Evolutionary conservation across 2,888 invertebrate genomes (phyloP).

Genomic region (Drosophila stalkeri): DNA sequence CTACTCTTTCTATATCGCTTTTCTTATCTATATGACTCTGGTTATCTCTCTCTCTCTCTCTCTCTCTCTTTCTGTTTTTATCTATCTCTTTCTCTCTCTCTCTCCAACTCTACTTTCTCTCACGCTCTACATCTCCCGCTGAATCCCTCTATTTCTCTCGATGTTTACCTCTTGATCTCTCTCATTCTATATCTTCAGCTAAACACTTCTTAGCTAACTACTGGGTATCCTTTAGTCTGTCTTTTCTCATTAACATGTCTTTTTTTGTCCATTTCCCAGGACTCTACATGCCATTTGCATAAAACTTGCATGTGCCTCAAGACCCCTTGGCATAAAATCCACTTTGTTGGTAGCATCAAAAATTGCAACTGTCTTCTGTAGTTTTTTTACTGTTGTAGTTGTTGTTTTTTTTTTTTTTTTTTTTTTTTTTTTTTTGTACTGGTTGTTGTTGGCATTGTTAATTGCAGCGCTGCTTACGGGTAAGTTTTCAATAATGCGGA

Average conservation of each 20-base stretch:
- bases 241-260: neutral
- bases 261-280: constrained; percentile 27
- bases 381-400: constrained; percentile 17
- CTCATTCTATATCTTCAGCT: neutral
- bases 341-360: constrained; percentile 58
- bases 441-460: constrained; percentile 48
- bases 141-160: neutral
- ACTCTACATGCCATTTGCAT: constrained; percentile 71
- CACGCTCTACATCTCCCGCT: neutral
- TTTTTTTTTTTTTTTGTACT: constrained; percentile 13
- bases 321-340: constrained; percentile 66
- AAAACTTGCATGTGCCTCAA: constrained; percentile 62
- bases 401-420: constrained; percentile 5
- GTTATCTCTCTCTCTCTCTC: too few species aligned
- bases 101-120: neutral
- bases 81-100: neutral
- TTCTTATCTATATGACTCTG: too few species aligned
- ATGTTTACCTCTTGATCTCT: neutral
- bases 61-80: neutral
- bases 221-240: neutral
- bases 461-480: constrained; percentile 66
- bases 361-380: constrained; percentile 31
- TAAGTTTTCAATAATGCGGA: constrained; percentile 77
- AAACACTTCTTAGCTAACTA: too few species aligned
- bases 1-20: neutral